Evolutionary conservation across 2,113 vertebrate species (phyloP).

Genomic region (Varanus salvator): DNA sequence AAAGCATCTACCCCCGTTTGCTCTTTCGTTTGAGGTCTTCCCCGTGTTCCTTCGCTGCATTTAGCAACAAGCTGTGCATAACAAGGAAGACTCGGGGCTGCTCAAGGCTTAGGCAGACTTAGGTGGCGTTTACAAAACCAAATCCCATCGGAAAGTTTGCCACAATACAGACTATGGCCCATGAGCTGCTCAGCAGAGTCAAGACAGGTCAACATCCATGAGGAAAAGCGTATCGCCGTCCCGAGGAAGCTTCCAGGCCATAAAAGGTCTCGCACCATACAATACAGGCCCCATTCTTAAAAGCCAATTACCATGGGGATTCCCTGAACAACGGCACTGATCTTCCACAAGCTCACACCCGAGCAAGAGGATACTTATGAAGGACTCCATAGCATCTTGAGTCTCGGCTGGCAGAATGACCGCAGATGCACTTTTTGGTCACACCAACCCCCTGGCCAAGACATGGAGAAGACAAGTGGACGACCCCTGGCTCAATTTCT

Average conservation of each 20-base stretch:
- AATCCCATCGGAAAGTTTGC: neutral
- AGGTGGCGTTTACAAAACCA: neutral
- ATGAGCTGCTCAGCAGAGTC: neutral
- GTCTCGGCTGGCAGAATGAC: neutral
- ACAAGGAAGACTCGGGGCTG: accelerated
- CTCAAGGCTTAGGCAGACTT: neutral
- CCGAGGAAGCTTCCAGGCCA: neutral
- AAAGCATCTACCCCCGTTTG: accelerated
- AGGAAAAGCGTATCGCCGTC: neutral
- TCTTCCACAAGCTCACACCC: neutral
- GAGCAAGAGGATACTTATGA: neutral
- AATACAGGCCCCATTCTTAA: neutral
- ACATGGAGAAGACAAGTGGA: neutral
- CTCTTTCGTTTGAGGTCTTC: accelerated
- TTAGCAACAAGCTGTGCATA: neutral
- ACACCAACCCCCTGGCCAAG: neutral
- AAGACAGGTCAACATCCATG: neutral
- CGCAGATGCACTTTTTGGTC: neutral
- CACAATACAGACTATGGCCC: accelerated
- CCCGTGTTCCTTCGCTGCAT: no score
- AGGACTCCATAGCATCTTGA: neutral
- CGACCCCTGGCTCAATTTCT: neutral
- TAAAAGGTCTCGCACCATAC: neutral
- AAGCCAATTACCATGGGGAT: neutral
- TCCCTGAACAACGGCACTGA: neutral